Base-by-base conservation (phyloP, 2,888 invertebrate genomes). In the Erebia palarica region DNA sequence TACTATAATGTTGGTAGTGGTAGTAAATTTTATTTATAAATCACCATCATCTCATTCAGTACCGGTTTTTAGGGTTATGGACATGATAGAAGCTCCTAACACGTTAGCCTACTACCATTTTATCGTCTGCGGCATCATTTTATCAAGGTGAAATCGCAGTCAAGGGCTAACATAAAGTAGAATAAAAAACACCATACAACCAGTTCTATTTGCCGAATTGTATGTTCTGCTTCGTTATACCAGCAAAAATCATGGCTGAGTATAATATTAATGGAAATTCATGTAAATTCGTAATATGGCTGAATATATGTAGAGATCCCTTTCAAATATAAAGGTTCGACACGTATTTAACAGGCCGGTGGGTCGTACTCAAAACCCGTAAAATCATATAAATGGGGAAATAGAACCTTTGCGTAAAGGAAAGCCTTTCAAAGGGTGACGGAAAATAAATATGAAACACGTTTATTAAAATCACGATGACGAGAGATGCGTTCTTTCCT, bases 311-410 rank as follows among this genome's bases (percentile, higher is more conserved):
- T 27, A 65, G 53, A 65, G 53, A 69, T 57, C 53, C 65, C n/a
- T 65, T 65, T 65, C 36, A 65, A 42, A 42, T 44, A 53, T 36
- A 42, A 16, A 16, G 16, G 16, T 5, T 51, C 65, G 42, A 27
- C 49, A 42, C 63, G 49, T 65, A 53, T 51, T 36, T 14, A 3
- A 51, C 18, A 16, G 36, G 55, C 53, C 16, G 42, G 16, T 65
- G 53, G 53, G 16, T 55, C 36, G 53, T 65, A 65, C 42, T 65
- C 65, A 42, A 47, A 42, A 65, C 65, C 53, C 42, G 65, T 55
- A 55, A 65, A 65, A 42, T 55, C 65, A 36, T 65, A 55, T 55
- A 53, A 65, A 65, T 65, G 53, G 36, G 42, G 55, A 53, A 42
- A 13, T 65, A 61, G 21, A 63, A 9, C 63, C 63, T 63, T 63